phyloP scores from a whole-genome alignment of 2,797 vertebrate species.

The Amblyopsis hoosieri region DNA sequence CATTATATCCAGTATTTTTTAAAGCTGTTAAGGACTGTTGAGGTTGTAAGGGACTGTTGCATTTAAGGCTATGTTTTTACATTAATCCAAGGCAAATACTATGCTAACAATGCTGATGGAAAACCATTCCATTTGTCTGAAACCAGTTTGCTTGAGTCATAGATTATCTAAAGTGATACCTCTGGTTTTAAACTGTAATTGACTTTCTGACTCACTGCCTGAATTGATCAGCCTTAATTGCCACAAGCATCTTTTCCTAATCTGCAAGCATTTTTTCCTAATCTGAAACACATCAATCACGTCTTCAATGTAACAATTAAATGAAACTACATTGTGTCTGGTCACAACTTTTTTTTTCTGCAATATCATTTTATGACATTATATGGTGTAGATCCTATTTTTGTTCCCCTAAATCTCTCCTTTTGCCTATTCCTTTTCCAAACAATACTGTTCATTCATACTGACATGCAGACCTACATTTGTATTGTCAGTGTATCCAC shows the following conservation, averaged over 20 bases:
- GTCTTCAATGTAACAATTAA: constrained; percentile 20
- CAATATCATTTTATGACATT: too few species aligned
- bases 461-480: too few species aligned
- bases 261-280: constrained; percentile 32
- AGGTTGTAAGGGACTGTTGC: too few species aligned
- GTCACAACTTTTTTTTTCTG: neutral
- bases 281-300: constrained; percentile 24
- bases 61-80: too few species aligned
- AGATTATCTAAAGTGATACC: neutral
- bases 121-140: too few species aligned
- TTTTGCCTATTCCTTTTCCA: neutral
- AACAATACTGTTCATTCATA: neutral
- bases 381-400: neutral
- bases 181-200: constrained; percentile 10
- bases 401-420: neutral
- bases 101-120: too few species aligned
- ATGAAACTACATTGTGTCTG: neutral
- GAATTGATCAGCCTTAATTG: constrained; percentile 39
- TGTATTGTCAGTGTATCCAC: too few species aligned
- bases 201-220: constrained; percentile 30
- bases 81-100: too few species aligned
- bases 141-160: neutral
- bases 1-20: neutral
- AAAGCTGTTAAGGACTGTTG: neutral
- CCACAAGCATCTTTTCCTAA: constrained; percentile 27